Base-by-base conservation (phyloP, 2,113 vertebrate species). In the Nanorana parkeri region DNA sequence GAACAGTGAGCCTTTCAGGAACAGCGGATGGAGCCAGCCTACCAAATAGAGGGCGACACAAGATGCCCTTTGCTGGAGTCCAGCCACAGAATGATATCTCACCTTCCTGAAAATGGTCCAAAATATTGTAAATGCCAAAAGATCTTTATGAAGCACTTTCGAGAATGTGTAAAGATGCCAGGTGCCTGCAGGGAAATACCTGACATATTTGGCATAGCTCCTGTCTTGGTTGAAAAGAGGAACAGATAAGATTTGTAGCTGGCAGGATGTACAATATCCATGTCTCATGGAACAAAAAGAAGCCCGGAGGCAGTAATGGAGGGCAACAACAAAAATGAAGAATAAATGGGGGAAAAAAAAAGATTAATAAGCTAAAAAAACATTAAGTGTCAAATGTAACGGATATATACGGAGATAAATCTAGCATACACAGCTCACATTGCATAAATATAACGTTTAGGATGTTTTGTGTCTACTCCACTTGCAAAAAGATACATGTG, bases 1-100 rank as follows among this genome's bases (percentile, higher is more conserved):
- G 17, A 60, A 80, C 78, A 80, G 78, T 13, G 21, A 78, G 78
- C 17, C 78, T 58, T 60, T 80, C 61, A 69, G 78, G 77, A 80
- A 80, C 26, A 41, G 17, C 55, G 36, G 55, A 61, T 55, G 20
- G 41, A 26, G 64, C 51, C 52, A 19, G 51, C 56, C 54, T 61
- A 68, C 52, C 21, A 55, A 68, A 51, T 17, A 60, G 78, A 80
- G 29, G 47, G 51, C 56, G 66, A 54, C 20, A 47, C 3, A 19
- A 60, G 66, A 68, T 80, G 54, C 28, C 54, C 52, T 32, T 69
- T 60, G 20, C 51, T 61, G 67, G 78, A 65, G 0, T 19, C 5
- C 17, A 26, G 52, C 77, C 77, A 67, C 8, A 23, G 15, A 67
- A 54, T 55, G 16, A 32, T n/a, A 78, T n/a, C 54, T 67, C 52